Base-by-base conservation (phyloP, 1,140 invertebrate genomes). In the Drosophila ironensis region DNA sequence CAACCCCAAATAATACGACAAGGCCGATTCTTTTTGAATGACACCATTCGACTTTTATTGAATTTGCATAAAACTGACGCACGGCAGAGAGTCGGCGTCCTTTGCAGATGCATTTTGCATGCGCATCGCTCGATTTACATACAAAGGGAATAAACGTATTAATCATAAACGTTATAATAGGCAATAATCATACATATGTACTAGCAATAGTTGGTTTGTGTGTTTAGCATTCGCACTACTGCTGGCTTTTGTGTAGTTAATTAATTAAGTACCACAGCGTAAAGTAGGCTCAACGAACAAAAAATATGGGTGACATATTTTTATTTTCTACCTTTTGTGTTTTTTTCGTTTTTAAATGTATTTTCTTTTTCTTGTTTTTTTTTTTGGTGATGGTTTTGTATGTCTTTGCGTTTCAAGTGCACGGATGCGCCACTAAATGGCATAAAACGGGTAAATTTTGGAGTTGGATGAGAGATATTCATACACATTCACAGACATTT, bases 241-340 rank as follows among this genome's bases (percentile, higher is more conserved):
- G 67, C 67, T 61, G 67, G 46, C 53, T 51, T 51, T 70, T 70
- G 66, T 69, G 61, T 68, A 69, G 68, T 41, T 75, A 61, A 63
- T 84, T 67, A 57, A 70, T 78, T 84, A 84, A 84, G 78, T 84
- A 84, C 78, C 78, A 84, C 80, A 84, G 70, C 74, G 72, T 73
- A 74, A 30, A 66, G 47, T 71, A 73, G 64, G 56, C 51, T 53
- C 54, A 84, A 77, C 70, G 73, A 74, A n/a, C n/a, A n/a, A 84
- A 73, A 73, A 57, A 84, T 78, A 64, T 64, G 9, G 42, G 53
- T 72, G 67, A 50, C 76, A 67, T 75, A 68, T 60, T 46, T 37
- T 61, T 33, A 14, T 61, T 35, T 46, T 19, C 19, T 14, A 33
- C 28, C 30, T 19, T 46, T 50, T 8, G 22, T 38, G 41, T 41